Conservation (phyloP, 1,140 invertebrate species). For the Antheraea pernyi region DNA sequence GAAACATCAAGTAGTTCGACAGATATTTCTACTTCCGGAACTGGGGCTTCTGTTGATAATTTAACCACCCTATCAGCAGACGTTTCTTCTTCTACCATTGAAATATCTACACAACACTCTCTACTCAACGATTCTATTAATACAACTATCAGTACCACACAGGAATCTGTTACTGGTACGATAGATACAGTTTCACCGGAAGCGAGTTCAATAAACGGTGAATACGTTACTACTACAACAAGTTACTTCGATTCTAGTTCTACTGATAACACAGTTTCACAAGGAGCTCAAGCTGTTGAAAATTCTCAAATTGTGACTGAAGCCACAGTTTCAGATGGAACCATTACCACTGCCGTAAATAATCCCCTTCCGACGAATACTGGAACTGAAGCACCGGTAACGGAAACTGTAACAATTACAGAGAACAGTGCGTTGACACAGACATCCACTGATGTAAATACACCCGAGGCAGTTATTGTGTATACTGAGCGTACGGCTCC, state of each 20-base stretch:
- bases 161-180: background rate
- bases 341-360: background rate
- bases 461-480: background rate
- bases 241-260: background rate
- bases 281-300: background rate
- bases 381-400: background rate
- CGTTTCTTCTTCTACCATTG: background rate
- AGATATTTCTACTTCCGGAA: too few species aligned
- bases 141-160: background rate
- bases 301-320: background rate
- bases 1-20: too few species aligned
- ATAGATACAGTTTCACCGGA: background rate
- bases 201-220: background rate
- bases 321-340: background rate
- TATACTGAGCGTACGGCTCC: background rate
- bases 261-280: background rate
- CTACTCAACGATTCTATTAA: background rate
- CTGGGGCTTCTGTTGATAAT: too few species aligned
- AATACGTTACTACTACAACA: background rate
- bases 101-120: background rate
- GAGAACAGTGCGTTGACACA: background rate
- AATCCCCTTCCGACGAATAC: background rate
- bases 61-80: background rate
- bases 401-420: background rate
- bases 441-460: background rate